These are phyloP conservation scores for Stegostoma tigrinum DNA, from an alignment of 2,113 vertebrate species.

Conservation along the genomic window DNA sequence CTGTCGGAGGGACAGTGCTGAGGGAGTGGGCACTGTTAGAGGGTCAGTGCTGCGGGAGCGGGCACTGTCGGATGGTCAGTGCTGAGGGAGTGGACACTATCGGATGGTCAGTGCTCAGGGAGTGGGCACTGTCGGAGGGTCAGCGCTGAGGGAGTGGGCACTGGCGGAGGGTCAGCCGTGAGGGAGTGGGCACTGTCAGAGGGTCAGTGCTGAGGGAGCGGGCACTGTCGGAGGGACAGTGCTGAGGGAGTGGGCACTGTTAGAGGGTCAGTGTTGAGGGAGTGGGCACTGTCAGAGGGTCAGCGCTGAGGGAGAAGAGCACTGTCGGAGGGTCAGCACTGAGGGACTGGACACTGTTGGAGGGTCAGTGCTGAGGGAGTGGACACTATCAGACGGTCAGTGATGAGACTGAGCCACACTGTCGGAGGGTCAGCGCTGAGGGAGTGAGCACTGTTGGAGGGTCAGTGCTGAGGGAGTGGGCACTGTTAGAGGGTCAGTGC, in stretches of 20 bases:
- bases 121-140: too few species aligned
- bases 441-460: not conserved
- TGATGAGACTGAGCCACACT: too few species aligned
- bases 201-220: not conserved
- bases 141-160: too few species aligned
- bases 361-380: not conserved
- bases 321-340: not conserved
- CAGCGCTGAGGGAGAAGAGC: too few species aligned
- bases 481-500: too few species aligned
- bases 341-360: not conserved
- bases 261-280: not conserved
- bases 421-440: not conserved
- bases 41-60: not conserved
- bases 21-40: not conserved
- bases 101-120: not conserved
- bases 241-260: too few species aligned
- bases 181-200: not conserved
- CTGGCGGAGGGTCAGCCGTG: not conserved
- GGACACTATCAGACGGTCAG: too few species aligned
- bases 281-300: too few species aligned
- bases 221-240: too few species aligned
- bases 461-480: not conserved
- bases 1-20: not conserved
- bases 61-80: not conserved
- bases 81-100: not conserved